Evolutionary conservation across 2,888 invertebrate species (phyloP), one percentile per base, ranked within the genome.

Genomic region (Ectemnius cavifrons): DNA sequence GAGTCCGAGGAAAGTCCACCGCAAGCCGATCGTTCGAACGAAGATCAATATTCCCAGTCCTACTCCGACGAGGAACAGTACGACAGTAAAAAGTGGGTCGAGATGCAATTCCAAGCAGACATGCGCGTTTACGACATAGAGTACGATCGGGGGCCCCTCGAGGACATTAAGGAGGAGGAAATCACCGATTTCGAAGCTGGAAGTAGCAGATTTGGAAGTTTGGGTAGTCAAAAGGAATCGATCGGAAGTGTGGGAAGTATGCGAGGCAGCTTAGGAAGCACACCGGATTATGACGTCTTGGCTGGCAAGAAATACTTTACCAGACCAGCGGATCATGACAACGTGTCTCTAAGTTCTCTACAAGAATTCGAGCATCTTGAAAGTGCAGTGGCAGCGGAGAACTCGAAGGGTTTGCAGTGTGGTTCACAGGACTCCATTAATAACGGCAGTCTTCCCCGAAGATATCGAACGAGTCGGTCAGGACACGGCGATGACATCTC

Each of bases 361-460:
- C 97, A 97, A 91, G 98, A 98, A 89, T 98, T 98, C 92, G 98
- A 98, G 92, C 95, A 95, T 78, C 92, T 98, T 14, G 98, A 98
- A 91, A 94, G 94, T 83, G 96, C 97, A 0, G 94, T 98, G 86
- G 94, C 94, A 0, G 92, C 96, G 88, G 97, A 97, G 89, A 96
- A 95, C 89, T 89, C 91, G 56, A 91, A 89, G 45, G 94, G 94
- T 85, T 93, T 93, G 82, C 93, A 94, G 84, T 89, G 90, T 46
- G 95, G 96, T 11, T 97, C 97, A 1, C 96, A 97, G 87, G 97
- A 97, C 89, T 97, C 97, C 0, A 92, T 95, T 3, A 94, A 94
- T 85, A 96, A 97, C 86, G 96, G 96, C 6, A 96, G 96, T 84
- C 93, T 96, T 73, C 95, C 96, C n/a, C 93, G 94, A 67, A 92